Base-by-base conservation (phyloP, 2,888 invertebrate genomes). In the Amblyteles armatorius region DNA sequence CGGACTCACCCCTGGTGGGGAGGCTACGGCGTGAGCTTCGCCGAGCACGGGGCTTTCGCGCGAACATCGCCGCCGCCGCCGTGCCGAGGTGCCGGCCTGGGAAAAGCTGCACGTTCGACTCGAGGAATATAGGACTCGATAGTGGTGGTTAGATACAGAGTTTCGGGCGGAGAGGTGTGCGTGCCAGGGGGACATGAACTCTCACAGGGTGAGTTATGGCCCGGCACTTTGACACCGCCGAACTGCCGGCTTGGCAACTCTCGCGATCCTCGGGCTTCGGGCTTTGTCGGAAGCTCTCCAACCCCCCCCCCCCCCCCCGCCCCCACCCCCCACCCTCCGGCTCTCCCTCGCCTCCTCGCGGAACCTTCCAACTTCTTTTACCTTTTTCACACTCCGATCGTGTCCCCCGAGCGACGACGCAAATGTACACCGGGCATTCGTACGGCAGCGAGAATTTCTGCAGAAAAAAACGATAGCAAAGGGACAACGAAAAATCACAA, bases 101-200 rank as follows among this genome's bases (percentile, higher is more conserved):
- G 63, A 76, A 79, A 76, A 76, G 19, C 72, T 79, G 22, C 76
- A 82, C 82, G 52, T 63, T 72, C 48, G 44, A 71, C 71, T 48
- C 36, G 65, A 73, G 76, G 60, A 33, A 26, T 72, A 52, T 55
- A 71, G 69, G 16, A 19, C 44, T 36, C 65, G 72, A 63, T 63
- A 63, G 86, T 76, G 78, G 48, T 57, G 57, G 82, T 16, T 79
- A 68, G 87, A 82, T 82, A 79, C 79, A 83, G 80, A 78, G 67
- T 67, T 63, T 71, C 26, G 26, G 48, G 36, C 68, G 73, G 74
- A 81, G 86, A 55, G 74, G 80, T 86, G 88, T 91, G 91, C 92
- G 92, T 92, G 92, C 87, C 90, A 88, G 87, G 83, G 86, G 86
- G 88, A 91, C 91, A 91, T 91, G 91, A 91, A 91, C 90, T 89